Percentiles rank a stretch among this genome's conserved stretches.
Evolutionary conservation across 2,113 vertebrate species (phyloP).

Genomic region (Blennius ocellaris): DNA sequence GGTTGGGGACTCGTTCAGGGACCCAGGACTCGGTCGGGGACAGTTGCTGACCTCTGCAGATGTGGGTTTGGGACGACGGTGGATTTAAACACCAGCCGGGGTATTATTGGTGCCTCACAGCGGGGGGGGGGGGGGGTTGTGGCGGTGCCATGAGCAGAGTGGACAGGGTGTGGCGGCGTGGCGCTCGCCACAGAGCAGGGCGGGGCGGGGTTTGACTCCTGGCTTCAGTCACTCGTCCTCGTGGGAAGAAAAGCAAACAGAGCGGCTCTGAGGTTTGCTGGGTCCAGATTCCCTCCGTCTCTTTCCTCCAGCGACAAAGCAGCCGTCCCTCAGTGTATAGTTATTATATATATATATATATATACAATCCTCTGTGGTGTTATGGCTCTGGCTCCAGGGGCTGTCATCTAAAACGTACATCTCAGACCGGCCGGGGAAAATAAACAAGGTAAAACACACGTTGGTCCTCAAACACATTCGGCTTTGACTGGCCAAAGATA

Average conservation of each 20-base stretch:
- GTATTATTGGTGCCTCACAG: too few relatives aligned
- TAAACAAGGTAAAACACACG: neutral
- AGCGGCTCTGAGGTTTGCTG: slow-evolving; percentile 56
- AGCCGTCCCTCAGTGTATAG: slow-evolving; percentile 20
- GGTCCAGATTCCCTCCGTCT: slow-evolving; percentile 46
- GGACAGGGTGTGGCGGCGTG: slow-evolving; percentile 70
- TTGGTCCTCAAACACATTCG: too few relatives aligned
- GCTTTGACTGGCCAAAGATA: too few relatives aligned
- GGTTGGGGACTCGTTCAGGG: too few relatives aligned
- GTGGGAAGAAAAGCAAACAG: slow-evolving; percentile 71
- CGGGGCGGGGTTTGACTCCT: slow-evolving; percentile 69
- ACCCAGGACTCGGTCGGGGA: too few relatives aligned
- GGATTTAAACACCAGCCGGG: too few relatives aligned
- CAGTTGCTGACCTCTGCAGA: too few relatives aligned
- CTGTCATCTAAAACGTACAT: slow-evolving; percentile 30
- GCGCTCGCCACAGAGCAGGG: slow-evolving; percentile 68
- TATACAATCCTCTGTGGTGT: slow-evolving; percentile 10
- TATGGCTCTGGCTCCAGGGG: slow-evolving; percentile 22
- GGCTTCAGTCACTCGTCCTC: slow-evolving; percentile 63
- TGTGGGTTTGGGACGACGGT: too few relatives aligned
- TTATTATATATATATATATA: too few relatives aligned
- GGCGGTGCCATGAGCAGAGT: slow-evolving; percentile 37
- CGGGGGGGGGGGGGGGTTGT: slow-evolving; percentile 30
- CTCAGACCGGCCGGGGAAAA: neutral
- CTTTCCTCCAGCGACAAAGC: slow-evolving; percentile 29